Evolutionary conservation across 2,888 invertebrate genomes (phyloP), one percentile per base, ranked within the genome.

Genomic region (Ormia ochracea): DNA sequence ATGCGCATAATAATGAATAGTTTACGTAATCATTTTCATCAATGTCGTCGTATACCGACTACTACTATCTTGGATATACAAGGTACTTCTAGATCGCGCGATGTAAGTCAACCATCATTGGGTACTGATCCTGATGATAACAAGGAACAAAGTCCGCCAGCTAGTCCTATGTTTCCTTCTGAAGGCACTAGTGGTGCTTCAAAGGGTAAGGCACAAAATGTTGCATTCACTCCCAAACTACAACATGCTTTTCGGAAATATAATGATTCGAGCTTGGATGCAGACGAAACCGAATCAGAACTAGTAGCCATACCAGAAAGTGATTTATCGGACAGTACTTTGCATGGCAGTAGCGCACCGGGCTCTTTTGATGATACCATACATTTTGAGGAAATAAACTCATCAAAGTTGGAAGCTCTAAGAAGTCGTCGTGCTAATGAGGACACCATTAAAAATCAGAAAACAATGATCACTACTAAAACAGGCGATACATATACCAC

Each of bases 1-100:
- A 94, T 99, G 65, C 93, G 94, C 83, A 95, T 98, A 83, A 95
- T 98, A 14, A 91, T 99, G 76, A 97, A 97, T 90, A 97, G 98
- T 0, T 91, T 99, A 26, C 86, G 88, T 6, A 86, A 86, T 10
- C 87, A 87, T 33, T 95, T 96, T 87, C 98, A 98, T 90, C 94
- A 94, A 79, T 98, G 98, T 90, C 93, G 94, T 87, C 92, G 95
- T 83, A 94, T 96, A 78, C 96, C 96, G 52, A 94, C 95, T 7
- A 93, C 93, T 3, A 93, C 96, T 83, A 92, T 96, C 52, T 92
- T 96, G 90, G 94, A 94, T 87, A 86, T 86, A 48, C 86, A 87
- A 26, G 91, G 93, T 3, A 91, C 92, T 7, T 85, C 85, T 6
- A 84, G 86, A 41, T 88, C 89, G 0, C 86, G 89, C 1, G 95